Percentiles rank a stretch among this genome's conserved stretches.
These are phyloP conservation scores for Meiosimyza platycephala DNA, from an alignment of 2,888 invertebrate species.

Conservation along the genomic window DNA sequence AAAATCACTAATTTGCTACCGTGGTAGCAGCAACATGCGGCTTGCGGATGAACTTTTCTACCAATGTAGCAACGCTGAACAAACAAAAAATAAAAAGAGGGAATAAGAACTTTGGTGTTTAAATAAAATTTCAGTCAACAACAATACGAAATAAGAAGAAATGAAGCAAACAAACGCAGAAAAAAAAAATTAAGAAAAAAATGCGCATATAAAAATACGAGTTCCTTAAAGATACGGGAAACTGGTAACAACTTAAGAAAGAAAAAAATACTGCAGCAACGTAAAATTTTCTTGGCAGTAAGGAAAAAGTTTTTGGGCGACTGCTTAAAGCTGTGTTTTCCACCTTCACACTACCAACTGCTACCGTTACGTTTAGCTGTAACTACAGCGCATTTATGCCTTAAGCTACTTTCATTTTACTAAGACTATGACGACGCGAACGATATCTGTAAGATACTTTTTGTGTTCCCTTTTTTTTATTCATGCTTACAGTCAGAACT, in stretches of 20 bases:
- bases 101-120: conserved; percentile 7
- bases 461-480: no score
- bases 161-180: neutral
- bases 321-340: neutral
- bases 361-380: neutral
- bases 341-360: neutral
- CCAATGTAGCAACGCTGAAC: no score
- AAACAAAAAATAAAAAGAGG: neutral
- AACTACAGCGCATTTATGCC: neutral
- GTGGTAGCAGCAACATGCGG: no score
- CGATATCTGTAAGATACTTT: neutral
- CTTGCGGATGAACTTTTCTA: no score
- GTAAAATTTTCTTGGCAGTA: neutral
- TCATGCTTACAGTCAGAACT: no score
- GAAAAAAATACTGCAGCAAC: neutral
- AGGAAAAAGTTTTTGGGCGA: conserved; percentile 2
- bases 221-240: neutral
- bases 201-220: neutral
- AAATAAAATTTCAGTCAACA: conserved; percentile 22
- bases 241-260: neutral
- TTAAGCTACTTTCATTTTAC: neutral
- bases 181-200: neutral
- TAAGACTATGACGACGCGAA: neutral
- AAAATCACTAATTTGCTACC: no score
- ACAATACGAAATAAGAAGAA: neutral